Evolutionary conservation across 2,113 vertebrate genomes (phyloP).

Genomic region (Pristiophorus japonicus): DNA sequence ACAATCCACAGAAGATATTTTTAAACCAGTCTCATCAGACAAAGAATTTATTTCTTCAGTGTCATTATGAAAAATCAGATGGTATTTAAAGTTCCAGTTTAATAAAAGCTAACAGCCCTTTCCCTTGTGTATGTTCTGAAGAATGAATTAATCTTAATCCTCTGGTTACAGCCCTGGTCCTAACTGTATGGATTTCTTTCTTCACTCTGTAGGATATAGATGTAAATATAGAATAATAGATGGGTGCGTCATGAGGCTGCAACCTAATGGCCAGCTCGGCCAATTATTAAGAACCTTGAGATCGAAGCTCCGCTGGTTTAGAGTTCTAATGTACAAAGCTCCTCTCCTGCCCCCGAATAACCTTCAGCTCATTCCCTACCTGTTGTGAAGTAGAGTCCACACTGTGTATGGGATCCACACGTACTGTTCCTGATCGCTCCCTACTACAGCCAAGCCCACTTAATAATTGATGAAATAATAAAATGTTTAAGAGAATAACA

Average conservation of each 20-base stretch:
- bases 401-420: neutral
- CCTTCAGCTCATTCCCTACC: neutral
- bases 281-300: neutral
- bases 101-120: neutral
- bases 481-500: neutral
- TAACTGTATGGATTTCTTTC: neutral
- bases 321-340: neutral
- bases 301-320: neutral
- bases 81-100: neutral
- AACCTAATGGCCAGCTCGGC: neutral
- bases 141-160: neutral
- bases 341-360: neutral
- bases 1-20: neutral
- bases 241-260: neutral
- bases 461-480: neutral
- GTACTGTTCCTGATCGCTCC: neutral
- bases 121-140: neutral
- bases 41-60: neutral
- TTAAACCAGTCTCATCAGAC: neutral
- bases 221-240: neutral
- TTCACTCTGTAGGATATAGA: neutral
- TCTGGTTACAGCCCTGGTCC: too few species aligned
- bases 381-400: neutral
- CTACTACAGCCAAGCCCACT: too few species aligned
- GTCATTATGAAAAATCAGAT: neutral